Conservation (phyloP, 2,888 invertebrate species). For the Pimpla rufipes region DNA sequence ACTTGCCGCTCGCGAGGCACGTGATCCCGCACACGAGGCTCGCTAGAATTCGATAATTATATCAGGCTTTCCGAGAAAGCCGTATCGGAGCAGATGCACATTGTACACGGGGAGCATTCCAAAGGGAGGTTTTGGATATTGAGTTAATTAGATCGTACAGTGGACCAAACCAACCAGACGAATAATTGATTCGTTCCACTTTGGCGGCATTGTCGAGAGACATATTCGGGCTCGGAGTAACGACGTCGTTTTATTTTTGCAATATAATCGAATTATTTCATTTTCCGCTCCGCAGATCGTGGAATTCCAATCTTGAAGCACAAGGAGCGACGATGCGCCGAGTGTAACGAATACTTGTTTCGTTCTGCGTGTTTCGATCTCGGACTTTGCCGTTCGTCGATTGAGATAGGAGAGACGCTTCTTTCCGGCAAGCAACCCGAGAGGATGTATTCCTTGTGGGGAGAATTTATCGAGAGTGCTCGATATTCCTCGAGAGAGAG, state of each 20-base stretch:
- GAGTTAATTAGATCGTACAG: conserved; percentile 43
- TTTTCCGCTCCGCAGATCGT: background rate
- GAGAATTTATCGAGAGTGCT: conserved; percentile 56
- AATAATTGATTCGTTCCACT: conserved; percentile 8
- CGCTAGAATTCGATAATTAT: conserved; percentile 39
- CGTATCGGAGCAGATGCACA: conserved; percentile 22
- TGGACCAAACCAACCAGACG: conserved; percentile 21
- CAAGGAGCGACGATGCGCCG: background rate
- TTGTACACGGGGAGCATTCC: conserved; percentile 18
- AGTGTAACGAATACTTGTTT: conserved; percentile 1
- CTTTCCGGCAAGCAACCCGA: conserved; percentile 7
- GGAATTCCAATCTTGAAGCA: conserved; percentile 5
- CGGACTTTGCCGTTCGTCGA: conserved; percentile 18
- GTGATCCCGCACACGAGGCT: conserved; percentile 49
- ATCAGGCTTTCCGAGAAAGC: conserved; percentile 20
- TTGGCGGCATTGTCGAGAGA: background rate
- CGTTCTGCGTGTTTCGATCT: conserved; percentile 4
- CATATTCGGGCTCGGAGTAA: background rate
- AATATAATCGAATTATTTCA: background rate
- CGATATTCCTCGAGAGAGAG: conserved; percentile 25
- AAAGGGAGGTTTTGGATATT: conserved; percentile 50
- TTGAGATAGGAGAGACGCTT: conserved; percentile 19
- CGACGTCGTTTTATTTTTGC: background rate
- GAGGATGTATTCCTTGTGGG: conserved; percentile 52
- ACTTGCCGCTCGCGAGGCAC: conserved; percentile 48